Conservation (phyloP, 2,797 vertebrate genomes). For the Caiman crocodilus region DNA sequence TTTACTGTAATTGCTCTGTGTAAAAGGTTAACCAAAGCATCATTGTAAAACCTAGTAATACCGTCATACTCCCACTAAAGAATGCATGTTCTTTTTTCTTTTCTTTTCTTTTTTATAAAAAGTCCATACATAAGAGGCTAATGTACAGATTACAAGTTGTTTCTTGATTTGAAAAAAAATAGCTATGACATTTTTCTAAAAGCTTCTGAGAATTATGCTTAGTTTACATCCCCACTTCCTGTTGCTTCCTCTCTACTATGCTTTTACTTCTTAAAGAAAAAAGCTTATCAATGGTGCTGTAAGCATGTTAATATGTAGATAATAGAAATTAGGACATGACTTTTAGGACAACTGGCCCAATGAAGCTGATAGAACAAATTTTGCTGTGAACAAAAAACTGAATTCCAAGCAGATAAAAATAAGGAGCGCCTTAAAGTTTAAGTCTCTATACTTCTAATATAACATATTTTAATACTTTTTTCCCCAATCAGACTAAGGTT, state of each 20-base stretch:
- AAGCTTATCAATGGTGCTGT: not conserved
- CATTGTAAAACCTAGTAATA: not conserved
- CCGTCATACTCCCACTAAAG: fast-evolving
- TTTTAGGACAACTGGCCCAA: not conserved
- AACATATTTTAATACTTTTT: not conserved
- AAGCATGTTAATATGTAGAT: conserved; percentile 16
- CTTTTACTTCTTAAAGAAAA: conserved; percentile 56
- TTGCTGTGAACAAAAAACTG: conserved; percentile 18
- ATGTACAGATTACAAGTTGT: not conserved
- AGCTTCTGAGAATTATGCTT: conserved; percentile 45
- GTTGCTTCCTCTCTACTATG: conserved; percentile 58
- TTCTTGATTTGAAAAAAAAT: not conserved
- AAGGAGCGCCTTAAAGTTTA: conserved; percentile 51
- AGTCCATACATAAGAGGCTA: fast-evolving
- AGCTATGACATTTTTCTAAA: conserved; percentile 53
- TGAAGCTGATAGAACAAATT: not conserved
- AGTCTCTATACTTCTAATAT: not conserved
- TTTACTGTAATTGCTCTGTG: not conserved
- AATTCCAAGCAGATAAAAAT: not conserved
- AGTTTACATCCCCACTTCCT: conserved; percentile 75
- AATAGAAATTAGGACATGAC: not conserved
- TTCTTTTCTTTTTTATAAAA: not conserved
- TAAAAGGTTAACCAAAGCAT: not conserved
- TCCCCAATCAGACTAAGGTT: conserved; percentile 9
- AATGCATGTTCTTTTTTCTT: not conserved